Evolutionary conservation across 2,888 invertebrate genomes (phyloP), one percentile per base, ranked within the genome.

Genomic region (Tanaodytes sp.): DNA sequence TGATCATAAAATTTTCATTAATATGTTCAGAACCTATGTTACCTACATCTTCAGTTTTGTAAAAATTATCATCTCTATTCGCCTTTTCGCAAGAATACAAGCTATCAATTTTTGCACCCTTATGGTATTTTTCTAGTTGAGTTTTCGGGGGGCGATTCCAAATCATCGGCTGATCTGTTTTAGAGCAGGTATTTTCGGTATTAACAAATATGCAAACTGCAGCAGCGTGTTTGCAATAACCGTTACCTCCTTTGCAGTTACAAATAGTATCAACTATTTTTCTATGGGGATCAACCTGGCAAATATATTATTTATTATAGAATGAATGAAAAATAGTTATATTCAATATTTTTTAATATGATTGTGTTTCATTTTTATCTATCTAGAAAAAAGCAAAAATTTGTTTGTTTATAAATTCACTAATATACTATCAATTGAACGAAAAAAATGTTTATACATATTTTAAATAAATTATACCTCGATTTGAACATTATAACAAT

Each of bases 151-250:
- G 20, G 1, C 42, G 42, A 42, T 42, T 42, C 42, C 42, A 42
- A 14, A 42, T 42, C 42, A 42, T 42, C 1, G 20, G 42, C 15
- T 42, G 42, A 42, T 42, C 20, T n/a, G 42, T 42, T 20, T 42
- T 42, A 1, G 42, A 42, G 42, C 19, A 42, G 4, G 20, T 42
- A 42, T 42, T 42, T 20, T 42, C 42, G n/a, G 9, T 11, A 8
- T 42, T 42, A 2, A 42, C 20, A 16, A 20, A 15, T 3, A 37
- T 14, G 15, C 37, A 37, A 19, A 42, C 14, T 42, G 42, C 42
- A 19, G 42, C 42, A 11, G 42, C 42, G 20, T 42, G 42, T 15
- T 42, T 42, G 42, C 42, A 42, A 8, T 20, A 42, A 1, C 42
- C 19, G 19, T 20, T 18, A 2, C 19, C 42, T 20, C 20, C 42